A percentile compares a stretch with the other conserved stretches of the same genome.
Evolutionary conservation across 1,140 invertebrate species (phyloP).

Genomic region (Cotesia vestalis): DNA sequence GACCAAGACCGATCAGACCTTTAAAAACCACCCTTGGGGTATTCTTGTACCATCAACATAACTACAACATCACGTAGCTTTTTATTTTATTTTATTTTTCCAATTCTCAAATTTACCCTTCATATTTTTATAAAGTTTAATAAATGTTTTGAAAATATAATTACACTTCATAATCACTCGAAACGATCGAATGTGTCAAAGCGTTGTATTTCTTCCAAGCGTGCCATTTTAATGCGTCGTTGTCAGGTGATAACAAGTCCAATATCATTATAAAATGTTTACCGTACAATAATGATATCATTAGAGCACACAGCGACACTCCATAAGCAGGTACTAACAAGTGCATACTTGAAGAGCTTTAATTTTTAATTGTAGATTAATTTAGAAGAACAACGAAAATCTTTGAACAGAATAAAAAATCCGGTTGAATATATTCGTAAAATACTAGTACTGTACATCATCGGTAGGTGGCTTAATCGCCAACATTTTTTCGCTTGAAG

Average conservation of each 20-base stretch:
- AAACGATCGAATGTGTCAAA: neutral
- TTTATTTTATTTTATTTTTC: neutral
- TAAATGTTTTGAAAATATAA: neutral
- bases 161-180: neutral
- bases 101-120: neutral
- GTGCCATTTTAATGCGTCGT: slow-evolving; percentile 49
- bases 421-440: too few relatives aligned
- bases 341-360: neutral
- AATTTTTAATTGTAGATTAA: neutral
- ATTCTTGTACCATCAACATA: slow-evolving; percentile 1
- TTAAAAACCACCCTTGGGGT: neutral
- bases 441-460: neutral
- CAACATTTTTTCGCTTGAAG: slow-evolving; percentile 35
- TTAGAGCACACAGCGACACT: slow-evolving; percentile 36
- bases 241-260: slow-evolving; percentile 46
- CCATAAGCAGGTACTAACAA: neutral
- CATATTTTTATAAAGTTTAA: neutral
- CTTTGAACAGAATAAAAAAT: too few relatives aligned
- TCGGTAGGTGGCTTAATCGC: neutral
- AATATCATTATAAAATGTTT: slow-evolving; percentile 54
- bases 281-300: slow-evolving; percentile 50
- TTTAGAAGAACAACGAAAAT: too few relatives aligned
- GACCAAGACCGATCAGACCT: neutral
- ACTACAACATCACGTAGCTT: neutral
- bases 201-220: neutral